Evolutionary conservation across 2,113 vertebrate genomes (phyloP), one percentile per base, ranked within the genome.

Genomic region (Oreotrochilus melanogaster): DNA sequence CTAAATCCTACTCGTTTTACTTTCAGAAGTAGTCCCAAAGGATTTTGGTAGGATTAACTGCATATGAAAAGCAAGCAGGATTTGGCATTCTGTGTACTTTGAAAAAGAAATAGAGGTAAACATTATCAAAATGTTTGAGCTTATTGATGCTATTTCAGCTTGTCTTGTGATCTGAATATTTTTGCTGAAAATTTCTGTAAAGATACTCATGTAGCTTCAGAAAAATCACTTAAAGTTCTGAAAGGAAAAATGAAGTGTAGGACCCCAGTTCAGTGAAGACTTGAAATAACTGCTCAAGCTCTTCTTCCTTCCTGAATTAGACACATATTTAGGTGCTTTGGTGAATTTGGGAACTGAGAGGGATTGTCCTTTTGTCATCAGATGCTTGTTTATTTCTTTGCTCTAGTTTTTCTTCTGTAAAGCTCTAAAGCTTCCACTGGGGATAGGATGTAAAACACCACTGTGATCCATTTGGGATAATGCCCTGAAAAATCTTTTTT

Each of bases 1-100:
- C 30, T 78, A 96, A 96, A 97, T 92, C 78, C 75, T 83, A 64
- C 67, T 94, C 1, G 2, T 80, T 95, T 94, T 86, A 30, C 60
- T 94, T 83, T 95, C 65, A 90, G 86, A 83, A 95, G 78, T 88
- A 81, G 87, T 94, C 85, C 82, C 65, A 70, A 74, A 80, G 78
- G 78, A 66, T 87, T 89, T 95, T 73, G 43, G 37, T 72, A 53
- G 76, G n/a, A 92, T 86, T 88, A 94, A 74, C 86, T 90, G 53
- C 82, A 78, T 74, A 69, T 69, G 57, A 93, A 94, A 86, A 91
- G 17, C 14, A 47, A 92, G 85, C 4, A 53, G 62, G 58, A 70
- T 96, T 90, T 93, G 47, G 43, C 39, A 57, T 92, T 93, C 65
- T 78, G n/a, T 74, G 78, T 86, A 33, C 64, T 84, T 62, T 80